Percentiles rank a stretch among this genome's conserved stretches.
These are phyloP conservation scores for Dryococelus australis DNA, from an alignment of 2,888 invertebrate genomes.

Conservation along the genomic window DNA sequence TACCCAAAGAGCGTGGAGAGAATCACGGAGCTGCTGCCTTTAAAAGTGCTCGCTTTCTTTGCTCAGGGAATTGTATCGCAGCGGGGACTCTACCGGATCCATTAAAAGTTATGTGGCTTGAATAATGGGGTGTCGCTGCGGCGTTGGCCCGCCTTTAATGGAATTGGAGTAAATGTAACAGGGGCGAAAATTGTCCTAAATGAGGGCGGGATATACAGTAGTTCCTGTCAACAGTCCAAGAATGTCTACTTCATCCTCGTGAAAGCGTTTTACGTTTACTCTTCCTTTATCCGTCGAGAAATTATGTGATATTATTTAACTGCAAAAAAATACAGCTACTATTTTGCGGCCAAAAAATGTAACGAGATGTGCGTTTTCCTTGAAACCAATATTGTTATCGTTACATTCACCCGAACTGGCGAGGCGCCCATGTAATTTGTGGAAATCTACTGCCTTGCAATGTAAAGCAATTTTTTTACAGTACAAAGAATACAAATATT, in stretches of 20 bases:
- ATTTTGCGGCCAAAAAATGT: too few species aligned
- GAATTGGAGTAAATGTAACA: conserved; percentile 6
- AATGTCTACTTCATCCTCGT: background rate
- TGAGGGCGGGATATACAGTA: background rate
- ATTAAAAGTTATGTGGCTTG: conserved; percentile 29
- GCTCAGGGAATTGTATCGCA: background rate
- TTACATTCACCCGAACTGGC: too few species aligned
- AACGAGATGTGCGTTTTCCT: too few species aligned
- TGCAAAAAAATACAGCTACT: too few species aligned
- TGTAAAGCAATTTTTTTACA: too few species aligned
- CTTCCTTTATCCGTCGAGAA: background rate
- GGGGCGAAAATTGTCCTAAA: background rate
- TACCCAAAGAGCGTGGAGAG: background rate
- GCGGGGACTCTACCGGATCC: conserved; percentile 1
- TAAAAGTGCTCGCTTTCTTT: background rate
- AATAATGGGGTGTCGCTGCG: conserved; percentile 5
- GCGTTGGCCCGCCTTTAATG: background rate
- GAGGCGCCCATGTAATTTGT: too few species aligned
- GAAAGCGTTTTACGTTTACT: background rate
- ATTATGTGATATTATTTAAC: too few species aligned
- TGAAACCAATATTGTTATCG: too few species aligned
- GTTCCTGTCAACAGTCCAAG: background rate
- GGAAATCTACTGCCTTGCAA: too few species aligned
- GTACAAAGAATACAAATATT: too few species aligned
- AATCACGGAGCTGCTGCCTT: background rate